A percentile compares a stretch with the other conserved stretches of the same genome.
These are phyloP conservation scores for Kuschelorhynchus macadamiae DNA, from an alignment of 2,888 invertebrate species.

Conservation along the genomic window DNA sequence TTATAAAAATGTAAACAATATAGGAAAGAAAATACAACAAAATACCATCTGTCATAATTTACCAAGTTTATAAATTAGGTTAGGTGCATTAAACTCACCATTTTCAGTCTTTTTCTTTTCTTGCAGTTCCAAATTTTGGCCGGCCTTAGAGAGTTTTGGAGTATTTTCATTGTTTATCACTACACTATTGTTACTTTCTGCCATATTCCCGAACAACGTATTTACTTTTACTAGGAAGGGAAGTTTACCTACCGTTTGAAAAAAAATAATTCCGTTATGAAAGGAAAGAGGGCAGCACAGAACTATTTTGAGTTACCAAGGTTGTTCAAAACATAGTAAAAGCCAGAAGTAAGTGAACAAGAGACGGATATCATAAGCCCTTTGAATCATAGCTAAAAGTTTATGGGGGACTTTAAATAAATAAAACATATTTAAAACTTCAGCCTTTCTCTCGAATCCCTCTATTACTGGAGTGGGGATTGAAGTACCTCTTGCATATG, in stretches of 20 bases:
- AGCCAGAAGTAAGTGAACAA: no score
- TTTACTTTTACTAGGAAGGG: slow-evolving; percentile 53
- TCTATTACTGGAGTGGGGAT: no score
- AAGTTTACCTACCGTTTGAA: slow-evolving; percentile 52
- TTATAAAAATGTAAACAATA: slow-evolving; percentile 9
- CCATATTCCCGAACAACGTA: slow-evolving; percentile 67
- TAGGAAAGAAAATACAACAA: slow-evolving; percentile 46
- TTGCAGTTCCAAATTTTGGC: slow-evolving; percentile 56
- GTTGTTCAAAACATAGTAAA: slow-evolving; percentile 26
- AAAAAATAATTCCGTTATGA: slow-evolving; percentile 46
- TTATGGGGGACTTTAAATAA: no score
- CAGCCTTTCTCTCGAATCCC: no score
- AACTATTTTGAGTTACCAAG: slow-evolving; percentile 25
- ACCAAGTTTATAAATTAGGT: slow-evolving; percentile 35
- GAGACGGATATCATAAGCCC: no score
- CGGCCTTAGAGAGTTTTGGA: slow-evolving; percentile 59
- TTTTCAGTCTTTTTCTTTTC: slow-evolving; percentile 62
- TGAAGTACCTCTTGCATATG: no score
- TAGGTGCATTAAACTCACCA: slow-evolving; percentile 58
- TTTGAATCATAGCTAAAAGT: no score
- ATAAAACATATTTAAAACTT: no score
- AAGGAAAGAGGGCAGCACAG: slow-evolving; percentile 47
- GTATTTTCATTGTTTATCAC: slow-evolving; percentile 64
- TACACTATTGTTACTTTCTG: slow-evolving; percentile 67
- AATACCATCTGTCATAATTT: slow-evolving; percentile 54